phyloP scores from a whole-genome alignment of 2,888 invertebrate species.

The Tetramorium bicarinatum region DNA sequence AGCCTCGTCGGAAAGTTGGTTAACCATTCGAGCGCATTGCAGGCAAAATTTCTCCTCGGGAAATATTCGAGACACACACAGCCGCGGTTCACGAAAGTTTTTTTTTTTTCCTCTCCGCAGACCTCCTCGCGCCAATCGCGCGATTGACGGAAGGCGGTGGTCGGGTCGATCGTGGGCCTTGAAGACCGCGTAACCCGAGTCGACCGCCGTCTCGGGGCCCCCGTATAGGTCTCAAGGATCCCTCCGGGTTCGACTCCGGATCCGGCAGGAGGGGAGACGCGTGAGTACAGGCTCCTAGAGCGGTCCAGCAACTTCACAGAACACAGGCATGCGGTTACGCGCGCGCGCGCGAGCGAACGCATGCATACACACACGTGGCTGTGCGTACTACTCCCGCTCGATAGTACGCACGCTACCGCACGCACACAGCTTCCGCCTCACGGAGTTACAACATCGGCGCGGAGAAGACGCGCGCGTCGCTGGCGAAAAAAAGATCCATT shows the following conservation, averaged over 20 bases:
- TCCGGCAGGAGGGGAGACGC: conserved; percentile 43
- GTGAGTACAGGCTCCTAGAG: conserved; percentile 64
- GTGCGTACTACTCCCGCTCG: conserved; percentile 43
- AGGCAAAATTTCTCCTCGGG: background rate
- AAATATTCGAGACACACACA: conserved; percentile 1
- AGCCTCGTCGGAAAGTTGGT: background rate
- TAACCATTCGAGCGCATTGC: background rate
- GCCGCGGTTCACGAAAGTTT: conserved; percentile 42
- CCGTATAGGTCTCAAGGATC: conserved; percentile 71
- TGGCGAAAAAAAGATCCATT: conserved; percentile 68
- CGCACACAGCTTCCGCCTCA: conserved; percentile 47
- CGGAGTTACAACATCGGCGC: conserved; percentile 26
- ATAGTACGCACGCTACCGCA: conserved; percentile 58
- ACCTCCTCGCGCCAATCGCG: conserved; percentile 58
- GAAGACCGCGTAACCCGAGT: conserved; percentile 73
- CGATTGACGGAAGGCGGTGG: conserved; percentile 72
- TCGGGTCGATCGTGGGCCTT: conserved; percentile 67
- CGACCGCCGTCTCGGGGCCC: conserved; percentile 68
- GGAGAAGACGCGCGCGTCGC: conserved; percentile 24
- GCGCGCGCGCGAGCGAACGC: background rate
- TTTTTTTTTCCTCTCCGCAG: conserved; percentile 16
- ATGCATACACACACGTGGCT: background rate
- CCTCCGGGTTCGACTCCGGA: conserved; percentile 28
- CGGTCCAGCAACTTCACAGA: conserved; percentile 75
- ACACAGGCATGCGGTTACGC: conserved; percentile 48